Evolutionary conservation across 2,888 invertebrate species (phyloP).

Genomic region (Hypselothyrea guttata): DNA sequence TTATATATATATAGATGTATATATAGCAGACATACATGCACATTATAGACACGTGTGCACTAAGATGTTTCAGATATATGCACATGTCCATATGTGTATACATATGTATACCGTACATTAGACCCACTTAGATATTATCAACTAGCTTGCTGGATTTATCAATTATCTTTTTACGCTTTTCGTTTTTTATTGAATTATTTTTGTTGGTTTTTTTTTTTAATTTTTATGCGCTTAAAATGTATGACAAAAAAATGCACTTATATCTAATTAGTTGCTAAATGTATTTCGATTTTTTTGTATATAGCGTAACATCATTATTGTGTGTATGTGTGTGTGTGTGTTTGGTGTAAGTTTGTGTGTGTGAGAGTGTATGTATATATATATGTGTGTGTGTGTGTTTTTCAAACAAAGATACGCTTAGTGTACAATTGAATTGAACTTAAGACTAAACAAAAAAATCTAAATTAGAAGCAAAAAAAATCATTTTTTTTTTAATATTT

Average conservation of each 20-base stretch:
- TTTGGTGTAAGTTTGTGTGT: conserved; percentile 12
- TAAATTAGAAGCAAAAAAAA: conserved; percentile 35
- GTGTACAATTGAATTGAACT: conserved; percentile 70
- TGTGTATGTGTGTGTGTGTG: conserved; percentile 32
- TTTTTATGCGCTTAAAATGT: conserved; percentile 48
- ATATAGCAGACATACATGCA: conserved; percentile 11
- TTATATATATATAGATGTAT: conserved; percentile 20
- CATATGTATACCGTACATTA: conserved; percentile 36
- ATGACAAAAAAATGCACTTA: conserved; percentile 65
- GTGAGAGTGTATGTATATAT: conserved; percentile 9
- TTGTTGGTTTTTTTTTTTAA: conserved; percentile 7
- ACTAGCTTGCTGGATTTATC: conserved; percentile 46
- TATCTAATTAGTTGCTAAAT: conserved; percentile 57
- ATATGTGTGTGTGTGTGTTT: conserved; percentile 49
- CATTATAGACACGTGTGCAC: conserved; percentile 24
- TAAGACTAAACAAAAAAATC: conserved; percentile 69
- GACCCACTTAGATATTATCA: conserved; percentile 64
- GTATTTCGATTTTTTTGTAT: conserved; percentile 39
- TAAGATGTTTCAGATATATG: conserved; percentile 23
- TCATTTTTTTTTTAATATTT: conserved; percentile 39
- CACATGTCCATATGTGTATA: conserved; percentile 22
- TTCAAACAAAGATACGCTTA: conserved; percentile 68
- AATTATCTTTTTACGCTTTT: conserved; percentile 1
- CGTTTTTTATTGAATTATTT: conserved; percentile 10
- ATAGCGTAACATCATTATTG: conserved; percentile 49